A percentile compares a stretch with the other conserved stretches of the same genome.
Conservation (phyloP, 2,888 invertebrate species). For the Acanthosepion pharaonis region DNA sequence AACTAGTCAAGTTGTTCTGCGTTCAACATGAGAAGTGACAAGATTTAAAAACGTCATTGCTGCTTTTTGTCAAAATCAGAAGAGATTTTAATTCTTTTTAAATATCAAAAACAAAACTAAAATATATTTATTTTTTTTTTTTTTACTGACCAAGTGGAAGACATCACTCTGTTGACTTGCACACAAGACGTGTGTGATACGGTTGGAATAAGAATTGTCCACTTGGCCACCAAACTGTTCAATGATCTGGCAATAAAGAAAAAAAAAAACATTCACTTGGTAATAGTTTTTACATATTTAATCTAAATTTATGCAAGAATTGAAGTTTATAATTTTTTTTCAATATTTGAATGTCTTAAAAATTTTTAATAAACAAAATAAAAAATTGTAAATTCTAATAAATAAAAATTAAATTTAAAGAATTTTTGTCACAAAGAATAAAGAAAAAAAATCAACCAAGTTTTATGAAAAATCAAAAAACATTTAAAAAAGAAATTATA, state of each 20-base stretch:
- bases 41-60: no score
- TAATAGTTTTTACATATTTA: not conserved
- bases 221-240: conserved; percentile 90
- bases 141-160: conserved; percentile 83
- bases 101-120: not conserved
- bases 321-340: not conserved
- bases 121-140: not conserved
- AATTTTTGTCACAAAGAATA: no score
- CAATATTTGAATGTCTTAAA: no score
- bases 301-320: not conserved
- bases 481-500: no score
- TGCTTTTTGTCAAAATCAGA: not conserved
- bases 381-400: no score
- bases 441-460: no score
- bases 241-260: conserved; percentile 77
- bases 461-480: no score
- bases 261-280: not conserved
- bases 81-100: not conserved
- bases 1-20: no score
- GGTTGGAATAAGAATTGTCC: conserved; percentile 87
- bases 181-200: conserved; percentile 93
- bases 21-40: no score
- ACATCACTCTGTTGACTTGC: conserved; percentile 92
- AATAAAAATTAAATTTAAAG: no score
- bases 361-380: no score